Evolutionary conservation across 2,797 vertebrate genomes (phyloP).

Genomic region (Parauchenoglanis punctatus): DNA sequence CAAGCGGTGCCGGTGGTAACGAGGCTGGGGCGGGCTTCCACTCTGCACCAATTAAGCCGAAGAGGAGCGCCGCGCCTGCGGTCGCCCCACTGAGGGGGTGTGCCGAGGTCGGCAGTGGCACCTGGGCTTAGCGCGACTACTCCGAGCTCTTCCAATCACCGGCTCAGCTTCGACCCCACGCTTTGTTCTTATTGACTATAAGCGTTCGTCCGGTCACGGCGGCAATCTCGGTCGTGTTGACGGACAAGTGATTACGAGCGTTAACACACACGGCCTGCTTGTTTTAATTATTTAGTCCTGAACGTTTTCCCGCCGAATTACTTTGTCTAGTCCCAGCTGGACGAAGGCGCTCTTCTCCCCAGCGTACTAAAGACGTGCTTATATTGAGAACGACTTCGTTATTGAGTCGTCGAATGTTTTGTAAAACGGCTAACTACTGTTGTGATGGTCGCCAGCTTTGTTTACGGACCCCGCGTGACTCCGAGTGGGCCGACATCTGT

Average conservation of each 20-base stretch:
- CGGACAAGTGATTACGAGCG: constrained; percentile 29
- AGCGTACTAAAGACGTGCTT: neutral
- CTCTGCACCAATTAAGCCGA: constrained; percentile 66
- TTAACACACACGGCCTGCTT: neutral
- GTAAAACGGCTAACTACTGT: constrained; percentile 81
- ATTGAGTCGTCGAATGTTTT: constrained; percentile 48
- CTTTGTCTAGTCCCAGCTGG: neutral
- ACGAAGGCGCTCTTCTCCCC: constrained; percentile 2
- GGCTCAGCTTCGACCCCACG: constrained; percentile 24
- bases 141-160: constrained; percentile 44
- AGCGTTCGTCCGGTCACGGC: constrained; percentile 9
- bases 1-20: constrained; percentile 53
- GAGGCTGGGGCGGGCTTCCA: constrained; percentile 63
- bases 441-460: constrained; percentile 92
- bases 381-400: constrained; percentile 28
- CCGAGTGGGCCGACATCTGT: constrained; percentile 92
- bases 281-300: constrained; percentile 13
- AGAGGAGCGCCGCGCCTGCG: constrained; percentile 34
- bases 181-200: constrained; percentile 29
- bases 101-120: constrained; percentile 54
- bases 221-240: constrained; percentile 31
- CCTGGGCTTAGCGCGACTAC: constrained; percentile 24
- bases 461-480: constrained; percentile 92
- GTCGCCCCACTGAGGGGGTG: constrained; percentile 41
- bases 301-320: neutral